phyloP scores from a whole-genome alignment of 1,140 invertebrate species.

The Papilio polytes region DNA sequence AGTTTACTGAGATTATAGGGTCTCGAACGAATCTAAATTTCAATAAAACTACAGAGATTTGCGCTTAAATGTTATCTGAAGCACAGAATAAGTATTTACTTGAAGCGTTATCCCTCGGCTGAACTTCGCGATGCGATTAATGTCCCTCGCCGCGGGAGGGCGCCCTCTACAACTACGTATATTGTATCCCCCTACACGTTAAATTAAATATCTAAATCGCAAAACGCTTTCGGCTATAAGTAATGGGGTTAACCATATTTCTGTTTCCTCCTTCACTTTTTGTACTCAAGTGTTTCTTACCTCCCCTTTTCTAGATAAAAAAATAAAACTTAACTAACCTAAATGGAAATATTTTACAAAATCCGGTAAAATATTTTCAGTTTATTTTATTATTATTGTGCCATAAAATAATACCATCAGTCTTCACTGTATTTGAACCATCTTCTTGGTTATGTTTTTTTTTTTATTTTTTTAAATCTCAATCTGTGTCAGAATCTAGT shows the following conservation, averaged over 20 bases:
- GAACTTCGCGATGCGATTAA: constrained; percentile 16
- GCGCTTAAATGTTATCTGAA: background rate
- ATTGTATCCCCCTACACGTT: background rate
- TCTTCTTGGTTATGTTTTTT: too few species aligned
- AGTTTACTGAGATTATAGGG: too few species aligned
- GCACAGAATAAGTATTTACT: constrained; percentile 23
- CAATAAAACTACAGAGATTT: constrained; percentile 6
- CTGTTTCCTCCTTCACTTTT: background rate
- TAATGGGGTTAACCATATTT: background rate
- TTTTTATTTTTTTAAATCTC: background rate
- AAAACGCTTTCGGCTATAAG: background rate
- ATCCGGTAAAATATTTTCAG: too few species aligned
- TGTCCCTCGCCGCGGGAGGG: constrained; percentile 6
- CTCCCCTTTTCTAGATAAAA: background rate
- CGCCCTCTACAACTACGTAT: background rate
- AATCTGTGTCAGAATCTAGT: background rate
- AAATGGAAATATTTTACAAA: too few species aligned
- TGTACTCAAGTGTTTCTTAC: background rate
- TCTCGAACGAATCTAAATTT: background rate
- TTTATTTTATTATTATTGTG: too few species aligned
- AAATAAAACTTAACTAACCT: too few species aligned
- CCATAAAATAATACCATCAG: too few species aligned
- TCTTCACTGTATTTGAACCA: too few species aligned
- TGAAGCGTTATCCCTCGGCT: background rate
- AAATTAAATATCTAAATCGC: constrained; percentile 13